Evolutionary conservation across 2,888 invertebrate species (phyloP).

Genomic region (Criorhina ranunculi): DNA sequence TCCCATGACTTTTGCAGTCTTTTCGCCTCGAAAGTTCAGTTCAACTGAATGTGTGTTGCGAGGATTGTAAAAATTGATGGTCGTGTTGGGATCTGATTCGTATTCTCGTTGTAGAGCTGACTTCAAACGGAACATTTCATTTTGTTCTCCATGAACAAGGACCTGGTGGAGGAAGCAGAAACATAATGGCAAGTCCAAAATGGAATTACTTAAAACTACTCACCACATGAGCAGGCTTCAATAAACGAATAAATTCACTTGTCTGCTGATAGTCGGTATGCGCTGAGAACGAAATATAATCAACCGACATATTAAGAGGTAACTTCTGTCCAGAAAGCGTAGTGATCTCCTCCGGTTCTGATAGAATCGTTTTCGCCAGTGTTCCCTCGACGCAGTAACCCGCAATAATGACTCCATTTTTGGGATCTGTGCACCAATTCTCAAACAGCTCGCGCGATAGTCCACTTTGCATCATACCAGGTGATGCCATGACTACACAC

Average conservation of each 20-base stretch:
- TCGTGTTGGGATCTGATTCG: slow-evolving; percentile 88
- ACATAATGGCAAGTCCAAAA: not conserved
- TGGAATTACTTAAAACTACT: slow-evolving; percentile 14
- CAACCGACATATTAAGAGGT: slow-evolving; percentile 98
- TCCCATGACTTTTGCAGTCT: slow-evolving; percentile 99
- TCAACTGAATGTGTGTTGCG: slow-evolving; percentile 97
- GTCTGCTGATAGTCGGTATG: slow-evolving; percentile 92
- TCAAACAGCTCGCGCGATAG: slow-evolving; percentile 98
- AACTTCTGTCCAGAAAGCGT: slow-evolving; percentile 98
- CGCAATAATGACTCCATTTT: slow-evolving; percentile 99
- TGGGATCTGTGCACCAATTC: slow-evolving; percentile 98
- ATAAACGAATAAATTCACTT: slow-evolving; percentile 96
- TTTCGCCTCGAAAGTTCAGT: slow-evolving; percentile 98
- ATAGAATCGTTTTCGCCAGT: slow-evolving; percentile 95
- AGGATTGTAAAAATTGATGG: slow-evolving; percentile 97
- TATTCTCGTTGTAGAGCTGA: slow-evolving; percentile 95
- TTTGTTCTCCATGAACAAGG: slow-evolving; percentile 98
- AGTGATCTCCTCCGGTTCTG: slow-evolving; percentile 98
- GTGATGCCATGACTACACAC: slow-evolving; percentile 99
- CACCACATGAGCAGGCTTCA: slow-evolving; percentile 98
- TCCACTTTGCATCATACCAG: slow-evolving; percentile 99
- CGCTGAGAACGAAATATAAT: slow-evolving; percentile 99
- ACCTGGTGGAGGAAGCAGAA: slow-evolving; percentile 73
- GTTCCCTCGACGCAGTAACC: slow-evolving; percentile 97
- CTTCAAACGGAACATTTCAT: slow-evolving; percentile 98